phyloP scores from a whole-genome alignment of 1,140 invertebrate genomes.

The Diachasma alloeum region DNA sequence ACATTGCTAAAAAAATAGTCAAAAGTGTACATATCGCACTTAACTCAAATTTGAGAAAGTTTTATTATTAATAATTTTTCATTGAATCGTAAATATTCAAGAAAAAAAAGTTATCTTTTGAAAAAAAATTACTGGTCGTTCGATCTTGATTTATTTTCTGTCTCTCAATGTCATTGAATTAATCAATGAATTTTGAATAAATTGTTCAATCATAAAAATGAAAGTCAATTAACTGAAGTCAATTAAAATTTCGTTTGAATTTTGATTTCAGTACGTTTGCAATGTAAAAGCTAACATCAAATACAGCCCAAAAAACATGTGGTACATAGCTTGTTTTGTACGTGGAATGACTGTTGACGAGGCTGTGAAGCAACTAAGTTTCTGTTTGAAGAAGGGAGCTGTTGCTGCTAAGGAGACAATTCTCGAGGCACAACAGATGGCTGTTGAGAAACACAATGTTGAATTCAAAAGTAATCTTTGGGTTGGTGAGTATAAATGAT shows the following conservation, averaged over 20 bases:
- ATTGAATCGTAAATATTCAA: no score
- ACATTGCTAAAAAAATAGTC: no score
- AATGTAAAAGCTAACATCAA: constrained; percentile 85
- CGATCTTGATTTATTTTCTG: no score
- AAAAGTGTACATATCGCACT: no score
- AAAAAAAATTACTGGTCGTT: no score
- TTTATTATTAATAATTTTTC: no score
- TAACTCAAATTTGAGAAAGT: no score
- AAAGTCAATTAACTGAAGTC: no score
- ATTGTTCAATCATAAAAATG: no score
- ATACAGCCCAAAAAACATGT: constrained; percentile 91
- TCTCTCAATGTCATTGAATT: no score
- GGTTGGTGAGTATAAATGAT: constrained; percentile 82
- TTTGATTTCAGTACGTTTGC: constrained; percentile 81
- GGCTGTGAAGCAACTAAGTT: constrained; percentile 89
- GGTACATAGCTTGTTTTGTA: constrained; percentile 87
- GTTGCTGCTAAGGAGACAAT: constrained; percentile 80
- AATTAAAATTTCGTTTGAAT: background rate
- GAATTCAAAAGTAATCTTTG: constrained; percentile 96
- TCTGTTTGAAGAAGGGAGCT: constrained; percentile 86
- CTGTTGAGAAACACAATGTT: constrained; percentile 89
- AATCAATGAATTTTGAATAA: no score
- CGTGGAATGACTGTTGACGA: constrained; percentile 94
- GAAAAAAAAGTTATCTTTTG: no score
- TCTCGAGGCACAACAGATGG: constrained; percentile 88